A percentile compares a stretch with the other conserved stretches of the same genome.
phyloP scores from a whole-genome alignment of 2,797 vertebrate genomes.

The Huso huso region DNA sequence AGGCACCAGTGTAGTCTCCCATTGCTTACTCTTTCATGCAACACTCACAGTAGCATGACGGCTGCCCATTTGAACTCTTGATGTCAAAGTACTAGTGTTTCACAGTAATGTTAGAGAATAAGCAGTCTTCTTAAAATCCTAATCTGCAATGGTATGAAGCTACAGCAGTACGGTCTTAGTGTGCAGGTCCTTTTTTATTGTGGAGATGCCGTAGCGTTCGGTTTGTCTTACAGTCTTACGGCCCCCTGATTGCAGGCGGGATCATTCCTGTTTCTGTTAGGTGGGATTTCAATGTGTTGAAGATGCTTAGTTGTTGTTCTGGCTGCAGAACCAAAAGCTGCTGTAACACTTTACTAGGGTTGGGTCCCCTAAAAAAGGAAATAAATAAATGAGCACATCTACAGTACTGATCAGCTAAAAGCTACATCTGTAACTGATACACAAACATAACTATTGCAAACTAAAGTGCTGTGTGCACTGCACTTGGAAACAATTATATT shows the following conservation, averaged over 20 bases:
- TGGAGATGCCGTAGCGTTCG: not conserved
- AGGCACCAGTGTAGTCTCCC: no score
- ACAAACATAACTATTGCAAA: no score
- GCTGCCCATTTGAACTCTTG: conserved; percentile 2
- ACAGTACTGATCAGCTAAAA: no score
- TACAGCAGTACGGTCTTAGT: not conserved
- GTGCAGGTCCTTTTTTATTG: not conserved
- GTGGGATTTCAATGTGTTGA: conserved; percentile 76
- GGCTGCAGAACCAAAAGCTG: conserved; percentile 86
- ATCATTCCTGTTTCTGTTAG: conserved; percentile 78
- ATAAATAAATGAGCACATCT: no score
- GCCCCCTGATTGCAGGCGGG: conserved; percentile 50
- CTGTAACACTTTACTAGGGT: conserved; percentile 90
- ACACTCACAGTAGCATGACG: conserved; percentile 21
- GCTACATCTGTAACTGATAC: no score
- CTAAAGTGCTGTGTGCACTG: no score
- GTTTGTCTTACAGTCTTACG: conserved; percentile 28
- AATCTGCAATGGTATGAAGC: not conserved
- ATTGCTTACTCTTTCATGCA: conserved; percentile 10
- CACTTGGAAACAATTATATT: no score
- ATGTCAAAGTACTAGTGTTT: conserved; percentile 20
- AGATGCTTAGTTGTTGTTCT: conserved; percentile 84
- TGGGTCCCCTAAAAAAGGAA: conserved; percentile 71
- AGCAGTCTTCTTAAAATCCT: not conserved
- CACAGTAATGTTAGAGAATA: conserved; percentile 11